Conservation (phyloP, 1,140 invertebrate genomes). For the Aporrectodea caliginosa region DNA sequence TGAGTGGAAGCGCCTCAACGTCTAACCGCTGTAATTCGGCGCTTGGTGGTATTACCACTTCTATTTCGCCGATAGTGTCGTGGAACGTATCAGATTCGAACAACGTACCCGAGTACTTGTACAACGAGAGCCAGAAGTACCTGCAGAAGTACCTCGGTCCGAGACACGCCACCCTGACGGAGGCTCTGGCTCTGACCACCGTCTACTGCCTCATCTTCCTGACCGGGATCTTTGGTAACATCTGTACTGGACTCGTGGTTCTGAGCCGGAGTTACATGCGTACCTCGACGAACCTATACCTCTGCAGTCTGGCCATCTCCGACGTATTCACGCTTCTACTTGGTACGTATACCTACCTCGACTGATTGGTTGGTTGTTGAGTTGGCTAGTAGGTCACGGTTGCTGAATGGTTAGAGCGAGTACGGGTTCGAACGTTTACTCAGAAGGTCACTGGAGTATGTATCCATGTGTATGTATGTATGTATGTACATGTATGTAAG, state of each 20-base stretch:
- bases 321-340: constrained; percentile 74
- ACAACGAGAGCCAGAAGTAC: not conserved
- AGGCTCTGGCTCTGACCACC: constrained; percentile 23
- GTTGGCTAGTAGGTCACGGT: too few species aligned
- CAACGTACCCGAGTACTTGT: not conserved
- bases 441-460: too few species aligned
- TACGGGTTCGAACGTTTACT: too few species aligned
- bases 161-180: constrained; percentile 8
- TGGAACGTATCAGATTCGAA: too few species aligned
- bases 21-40: too few species aligned
- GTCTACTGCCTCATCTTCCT: constrained; percentile 36
- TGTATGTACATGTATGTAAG: too few species aligned
- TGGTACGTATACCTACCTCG: constrained; percentile 47
- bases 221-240: constrained; percentile 35
- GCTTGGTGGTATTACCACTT: too few species aligned
- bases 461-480: too few species aligned
- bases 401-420: too few species aligned
- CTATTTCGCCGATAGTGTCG: too few species aligned
- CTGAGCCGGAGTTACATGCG: constrained; percentile 48
- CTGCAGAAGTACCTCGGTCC: constrained; percentile 13
- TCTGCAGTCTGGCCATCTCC: constrained; percentile 83
- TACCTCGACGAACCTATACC: constrained; percentile 73
- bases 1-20: too few species aligned
- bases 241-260: constrained; percentile 36
- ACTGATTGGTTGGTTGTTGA: too few species aligned